phyloP scores from a whole-genome alignment of 2,113 vertebrate genomes.

The Crotalus tigris region DNA sequence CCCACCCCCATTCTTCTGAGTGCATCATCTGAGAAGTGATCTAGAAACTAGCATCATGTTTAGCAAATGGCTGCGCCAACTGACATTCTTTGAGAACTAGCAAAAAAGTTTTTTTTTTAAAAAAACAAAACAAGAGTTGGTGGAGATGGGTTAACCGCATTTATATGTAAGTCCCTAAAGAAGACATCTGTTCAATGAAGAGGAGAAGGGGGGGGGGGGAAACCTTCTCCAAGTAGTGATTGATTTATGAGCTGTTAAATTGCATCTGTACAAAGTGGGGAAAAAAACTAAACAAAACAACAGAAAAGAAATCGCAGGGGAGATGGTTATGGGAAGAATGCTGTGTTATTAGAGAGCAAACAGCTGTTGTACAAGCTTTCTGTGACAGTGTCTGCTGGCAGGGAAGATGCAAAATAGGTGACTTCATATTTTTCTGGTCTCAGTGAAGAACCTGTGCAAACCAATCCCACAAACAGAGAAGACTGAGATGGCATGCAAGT shows the following conservation, averaged over 20 bases:
- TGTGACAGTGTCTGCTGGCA: not conserved
- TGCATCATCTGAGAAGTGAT: slow-evolving; percentile 23
- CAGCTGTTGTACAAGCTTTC: slow-evolving; percentile 39
- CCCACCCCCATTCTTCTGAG: not conserved
- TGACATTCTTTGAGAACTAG: slow-evolving; percentile 51
- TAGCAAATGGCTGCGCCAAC: slow-evolving; percentile 32
- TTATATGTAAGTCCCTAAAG: slow-evolving; percentile 50
- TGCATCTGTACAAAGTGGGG: slow-evolving; percentile 51
- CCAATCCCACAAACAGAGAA: no score
- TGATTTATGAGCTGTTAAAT: slow-evolving; percentile 52
- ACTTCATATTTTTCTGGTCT: not conserved
- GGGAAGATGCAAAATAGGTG: slow-evolving; percentile 6
- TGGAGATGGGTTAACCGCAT: slow-evolving; percentile 35
- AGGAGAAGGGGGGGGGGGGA: not conserved
- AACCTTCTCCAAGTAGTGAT: slow-evolving; percentile 47
- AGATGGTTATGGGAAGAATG: not conserved
- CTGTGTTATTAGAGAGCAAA: slow-evolving; percentile 29
- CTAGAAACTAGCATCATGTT: slow-evolving; percentile 26
- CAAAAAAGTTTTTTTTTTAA: slow-evolving; percentile 37
- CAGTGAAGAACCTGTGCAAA: not conserved
- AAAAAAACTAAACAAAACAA: not conserved
- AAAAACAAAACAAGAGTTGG: slow-evolving; percentile 4
- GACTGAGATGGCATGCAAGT: not conserved
- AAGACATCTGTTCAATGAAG: slow-evolving; percentile 58
- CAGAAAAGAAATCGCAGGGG: slow-evolving; percentile 1